Percentiles rank a stretch among this genome's conserved stretches.
Evolutionary conservation across 1,140 invertebrate species (phyloP).

Genomic region (Drosophila kurseongensis): DNA sequence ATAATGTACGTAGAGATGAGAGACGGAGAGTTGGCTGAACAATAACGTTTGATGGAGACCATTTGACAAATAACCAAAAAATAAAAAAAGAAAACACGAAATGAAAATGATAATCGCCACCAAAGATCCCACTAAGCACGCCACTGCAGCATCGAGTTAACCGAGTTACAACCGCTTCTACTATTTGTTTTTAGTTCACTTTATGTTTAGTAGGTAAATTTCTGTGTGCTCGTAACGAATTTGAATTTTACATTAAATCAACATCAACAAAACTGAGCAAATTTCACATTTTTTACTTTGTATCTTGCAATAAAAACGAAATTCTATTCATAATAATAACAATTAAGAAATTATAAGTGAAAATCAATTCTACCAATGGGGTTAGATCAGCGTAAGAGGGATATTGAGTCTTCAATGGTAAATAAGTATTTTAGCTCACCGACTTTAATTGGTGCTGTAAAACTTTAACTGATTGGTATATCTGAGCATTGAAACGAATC

Average conservation of each 20-base stretch:
- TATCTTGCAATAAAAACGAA: conserved; percentile 78
- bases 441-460: too few relatives aligned
- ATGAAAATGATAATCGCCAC: conserved; percentile 28
- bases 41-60: conserved; percentile 20
- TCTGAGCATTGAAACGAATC: too few relatives aligned
- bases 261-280: conserved; percentile 76
- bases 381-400: background rate
- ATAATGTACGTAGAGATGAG: conserved; percentile 40
- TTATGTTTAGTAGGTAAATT: conserved; percentile 83
- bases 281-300: conserved; percentile 82
- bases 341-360: conserved; percentile 46
- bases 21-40: conserved; percentile 63
- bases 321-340: conserved; percentile 72
- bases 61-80: background rate
- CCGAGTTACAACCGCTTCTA: conserved; percentile 63
- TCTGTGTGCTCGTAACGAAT: conserved; percentile 82
- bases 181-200: conserved; percentile 76
- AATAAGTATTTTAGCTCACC: too few relatives aligned
- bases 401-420: background rate
- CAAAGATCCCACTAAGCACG: conserved; percentile 45
- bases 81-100: conserved; percentile 20
- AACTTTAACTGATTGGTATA: too few relatives aligned
- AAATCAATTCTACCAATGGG: conserved; percentile 33
- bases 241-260: conserved; percentile 74
- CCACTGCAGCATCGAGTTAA: conserved; percentile 68